Base-by-base conservation (phyloP, 2,888 invertebrate genomes). In the Dolomedes plantarius region DNA sequence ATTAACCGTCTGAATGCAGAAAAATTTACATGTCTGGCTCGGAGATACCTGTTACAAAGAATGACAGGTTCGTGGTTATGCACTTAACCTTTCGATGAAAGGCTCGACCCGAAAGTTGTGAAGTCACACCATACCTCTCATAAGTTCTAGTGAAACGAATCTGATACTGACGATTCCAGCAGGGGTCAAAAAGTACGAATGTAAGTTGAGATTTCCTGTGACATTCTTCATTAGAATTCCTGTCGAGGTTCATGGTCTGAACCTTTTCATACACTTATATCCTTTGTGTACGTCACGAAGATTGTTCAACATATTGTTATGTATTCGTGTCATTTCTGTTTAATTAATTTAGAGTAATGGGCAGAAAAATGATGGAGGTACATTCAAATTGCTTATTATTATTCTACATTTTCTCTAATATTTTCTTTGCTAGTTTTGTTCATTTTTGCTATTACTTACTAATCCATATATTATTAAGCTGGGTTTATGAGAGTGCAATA, bases 51-150 rank as follows among this genome's bases (percentile, higher is more conserved):
- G 29, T 28, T 11, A 13, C 39, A 28, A 16, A 13, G n/a, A 46
- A 16, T 71, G 71, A 36, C 71, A 71, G 29, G 19, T 46, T 71
- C 46, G 41, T 41, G 71, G 46, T 6, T 36, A 28, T 27, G 46
- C 46, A 46, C 39, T 71, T 71, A 46, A 71, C 71, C 71, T 71
- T 65, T 65, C 29, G 31, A 5, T 29, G 23, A 29, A 31, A 29
- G 16, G 16, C 13, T 65, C 29, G 64, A 65, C 64, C 64, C 23
- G 9, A 9, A 16, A 13, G 16, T 16, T 46, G 16, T 46, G 41
- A 46, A 46, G 41, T 13, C 41, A 46, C 41, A 46, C 41, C 16
- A 16, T 13, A 13, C 41, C 16, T 5, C 16, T 9, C 9, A 46
- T 9, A 46, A 46, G 13, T 2, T 46, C 41, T 46, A 2, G 13